phyloP scores from a whole-genome alignment of 2,797 vertebrate genomes.

The Cyclopterus lumpus region DNA sequence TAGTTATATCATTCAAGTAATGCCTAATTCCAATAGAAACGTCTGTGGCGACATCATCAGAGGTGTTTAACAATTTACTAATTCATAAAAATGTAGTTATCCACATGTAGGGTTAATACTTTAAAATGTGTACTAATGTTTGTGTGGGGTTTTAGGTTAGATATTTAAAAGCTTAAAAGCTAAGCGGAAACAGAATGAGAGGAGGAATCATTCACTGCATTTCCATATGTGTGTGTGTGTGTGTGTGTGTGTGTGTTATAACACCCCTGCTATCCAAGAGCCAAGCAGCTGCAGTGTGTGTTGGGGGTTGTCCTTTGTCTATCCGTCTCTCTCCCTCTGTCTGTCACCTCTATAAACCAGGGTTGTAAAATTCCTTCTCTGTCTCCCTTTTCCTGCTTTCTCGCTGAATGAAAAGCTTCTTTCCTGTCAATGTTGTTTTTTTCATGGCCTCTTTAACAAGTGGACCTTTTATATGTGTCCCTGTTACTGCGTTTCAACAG shows the following conservation, averaged over 20 bases:
- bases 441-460: slow-evolving; percentile 74
- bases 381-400: slow-evolving; percentile 63
- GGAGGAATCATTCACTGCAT: neutral
- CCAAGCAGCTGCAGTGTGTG: slow-evolving; percentile 62
- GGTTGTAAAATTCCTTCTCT: slow-evolving; percentile 71
- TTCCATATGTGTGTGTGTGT: slow-evolving; percentile 31
- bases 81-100: neutral
- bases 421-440: slow-evolving; percentile 76
- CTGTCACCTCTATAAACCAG: slow-evolving; percentile 78
- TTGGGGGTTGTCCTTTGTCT: slow-evolving; percentile 71
- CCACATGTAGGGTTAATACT: neutral
- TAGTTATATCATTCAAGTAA: neutral
- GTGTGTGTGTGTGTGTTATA: slow-evolving; percentile 47
- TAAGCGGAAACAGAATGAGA: neutral
- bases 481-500: slow-evolving; percentile 62
- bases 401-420: slow-evolving; percentile 78
- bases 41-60: neutral
- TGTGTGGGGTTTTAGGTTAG: neutral
- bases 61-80: neutral
- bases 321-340: slow-evolving; percentile 54
- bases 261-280: slow-evolving; percentile 43
- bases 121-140: neutral
- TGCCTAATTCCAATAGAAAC: neutral
- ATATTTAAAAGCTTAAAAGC: neutral
- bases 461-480: slow-evolving; percentile 64